Conservation (phyloP, 1,140 invertebrate species). For the Mycetomoellerius zeteki region DNA sequence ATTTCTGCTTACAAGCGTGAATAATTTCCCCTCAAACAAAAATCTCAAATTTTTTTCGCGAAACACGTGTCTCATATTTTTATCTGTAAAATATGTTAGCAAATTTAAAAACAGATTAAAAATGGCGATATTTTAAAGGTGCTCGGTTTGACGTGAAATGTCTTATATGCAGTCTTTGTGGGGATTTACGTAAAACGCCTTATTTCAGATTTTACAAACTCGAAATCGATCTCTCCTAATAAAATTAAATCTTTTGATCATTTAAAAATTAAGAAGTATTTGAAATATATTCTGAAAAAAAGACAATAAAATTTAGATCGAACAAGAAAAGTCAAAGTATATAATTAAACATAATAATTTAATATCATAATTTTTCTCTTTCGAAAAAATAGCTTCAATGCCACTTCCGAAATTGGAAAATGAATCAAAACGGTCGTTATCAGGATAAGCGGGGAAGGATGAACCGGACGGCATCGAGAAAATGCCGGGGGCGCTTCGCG, state of each 20-base stretch:
- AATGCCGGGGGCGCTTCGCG: constrained; percentile 14
- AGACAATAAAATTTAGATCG: neutral
- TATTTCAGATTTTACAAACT: neutral
- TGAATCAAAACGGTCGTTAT: constrained; percentile 11
- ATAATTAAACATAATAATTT: neutral
- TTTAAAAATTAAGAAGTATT: neutral
- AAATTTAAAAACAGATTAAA: too few relatives aligned
- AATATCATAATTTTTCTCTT: neutral
- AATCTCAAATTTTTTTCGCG: too few relatives aligned
- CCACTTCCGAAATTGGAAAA: constrained; percentile 7
- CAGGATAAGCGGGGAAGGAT: neutral
- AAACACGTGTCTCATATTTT: too few relatives aligned
- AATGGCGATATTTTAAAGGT: too few relatives aligned
- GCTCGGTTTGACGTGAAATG: too few relatives aligned
- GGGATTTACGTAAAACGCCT: too few relatives aligned
- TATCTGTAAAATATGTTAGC: too few relatives aligned
- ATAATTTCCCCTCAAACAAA: too few relatives aligned
- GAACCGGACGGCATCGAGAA: neutral
- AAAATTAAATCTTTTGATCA: neutral
- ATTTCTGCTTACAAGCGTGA: too few relatives aligned
- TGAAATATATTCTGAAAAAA: too few relatives aligned
- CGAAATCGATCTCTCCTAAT: neutral
- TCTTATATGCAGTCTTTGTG: neutral
- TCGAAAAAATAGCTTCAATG: neutral
- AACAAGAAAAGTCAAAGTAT: neutral